Evolutionary conservation across 2,888 invertebrate species (phyloP).

Genomic region (Schizaphis graminum): DNA sequence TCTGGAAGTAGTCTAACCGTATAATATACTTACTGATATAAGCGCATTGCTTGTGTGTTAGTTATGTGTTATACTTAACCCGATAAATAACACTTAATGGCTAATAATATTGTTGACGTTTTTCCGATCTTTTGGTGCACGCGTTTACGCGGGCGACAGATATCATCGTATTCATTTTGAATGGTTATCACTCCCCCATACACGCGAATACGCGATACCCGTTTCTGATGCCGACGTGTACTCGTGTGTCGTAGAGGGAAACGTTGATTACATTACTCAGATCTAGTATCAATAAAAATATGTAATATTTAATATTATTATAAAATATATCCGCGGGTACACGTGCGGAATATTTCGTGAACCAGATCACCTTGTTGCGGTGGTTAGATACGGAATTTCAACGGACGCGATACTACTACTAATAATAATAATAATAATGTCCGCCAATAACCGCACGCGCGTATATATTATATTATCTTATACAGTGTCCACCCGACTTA

Average conservation of each 20-base stretch:
- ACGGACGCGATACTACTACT: background rate
- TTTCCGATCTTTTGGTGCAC: background rate
- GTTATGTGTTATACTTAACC: background rate
- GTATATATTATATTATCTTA: background rate
- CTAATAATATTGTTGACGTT: background rate
- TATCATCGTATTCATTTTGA: background rate
- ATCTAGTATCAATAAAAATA: background rate
- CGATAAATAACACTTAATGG: background rate
- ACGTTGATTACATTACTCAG: background rate
- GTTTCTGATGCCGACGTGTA: background rate
- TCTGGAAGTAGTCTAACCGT: background rate
- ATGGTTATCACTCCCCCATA: background rate
- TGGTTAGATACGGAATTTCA: background rate
- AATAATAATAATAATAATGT: background rate
- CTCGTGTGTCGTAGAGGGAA: slow-evolving; percentile 9
- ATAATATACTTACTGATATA: background rate
- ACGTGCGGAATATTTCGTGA: slow-evolving; percentile 38
- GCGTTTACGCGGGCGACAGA: background rate
- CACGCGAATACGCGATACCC: background rate
- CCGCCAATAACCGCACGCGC: background rate
- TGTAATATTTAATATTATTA: background rate
- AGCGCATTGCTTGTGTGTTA: background rate
- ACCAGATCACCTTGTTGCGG: slow-evolving; percentile 51
- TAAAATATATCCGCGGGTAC: background rate
- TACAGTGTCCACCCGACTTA: background rate